A percentile compares a stretch with the other conserved stretches of the same genome.
phyloP scores from a whole-genome alignment of 2,888 invertebrate genomes.

The Hartigia nigra region DNA sequence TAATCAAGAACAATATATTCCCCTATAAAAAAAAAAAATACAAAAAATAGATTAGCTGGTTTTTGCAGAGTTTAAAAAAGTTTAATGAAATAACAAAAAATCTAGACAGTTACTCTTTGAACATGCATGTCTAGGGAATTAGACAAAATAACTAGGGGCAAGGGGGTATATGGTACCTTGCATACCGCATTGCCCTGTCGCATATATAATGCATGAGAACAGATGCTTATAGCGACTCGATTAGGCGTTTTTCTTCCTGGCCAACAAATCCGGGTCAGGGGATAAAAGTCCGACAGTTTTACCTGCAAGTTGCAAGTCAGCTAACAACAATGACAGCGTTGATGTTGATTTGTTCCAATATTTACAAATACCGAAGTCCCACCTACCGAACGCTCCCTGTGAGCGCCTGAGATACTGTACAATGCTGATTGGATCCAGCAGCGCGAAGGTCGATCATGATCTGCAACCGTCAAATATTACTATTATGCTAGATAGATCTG shows the following conservation, averaged over 20 bases:
- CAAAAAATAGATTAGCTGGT: neutral
- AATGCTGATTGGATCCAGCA: conserved; percentile 47
- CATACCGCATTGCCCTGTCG: neutral
- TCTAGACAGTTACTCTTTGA: neutral
- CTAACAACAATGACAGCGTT: conserved; percentile 31
- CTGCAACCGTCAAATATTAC: conserved; percentile 56
- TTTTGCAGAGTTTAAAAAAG: neutral
- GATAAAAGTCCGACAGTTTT: neutral
- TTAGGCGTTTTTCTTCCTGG: neutral
- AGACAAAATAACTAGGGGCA: neutral
- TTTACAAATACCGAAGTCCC: conserved; percentile 38
- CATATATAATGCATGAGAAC: neutral
- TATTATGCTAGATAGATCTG: neutral
- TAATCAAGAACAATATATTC: neutral
- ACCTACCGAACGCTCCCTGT: conserved; percentile 25
- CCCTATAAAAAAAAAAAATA: neutral
- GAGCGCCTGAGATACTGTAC: conserved; percentile 22
- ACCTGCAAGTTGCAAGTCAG: conserved; percentile 29
- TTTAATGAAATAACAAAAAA: conserved; percentile 18
- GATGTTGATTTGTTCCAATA: conserved; percentile 41
- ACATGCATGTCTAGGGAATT: neutral
- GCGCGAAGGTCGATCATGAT: conserved; percentile 57
- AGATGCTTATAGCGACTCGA: neutral
- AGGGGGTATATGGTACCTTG: neutral
- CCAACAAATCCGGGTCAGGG: conserved; percentile 2